These are phyloP conservation scores for Melanchra persicariae DNA, from an alignment of 2,888 invertebrate genomes.

Conservation along the genomic window DNA sequence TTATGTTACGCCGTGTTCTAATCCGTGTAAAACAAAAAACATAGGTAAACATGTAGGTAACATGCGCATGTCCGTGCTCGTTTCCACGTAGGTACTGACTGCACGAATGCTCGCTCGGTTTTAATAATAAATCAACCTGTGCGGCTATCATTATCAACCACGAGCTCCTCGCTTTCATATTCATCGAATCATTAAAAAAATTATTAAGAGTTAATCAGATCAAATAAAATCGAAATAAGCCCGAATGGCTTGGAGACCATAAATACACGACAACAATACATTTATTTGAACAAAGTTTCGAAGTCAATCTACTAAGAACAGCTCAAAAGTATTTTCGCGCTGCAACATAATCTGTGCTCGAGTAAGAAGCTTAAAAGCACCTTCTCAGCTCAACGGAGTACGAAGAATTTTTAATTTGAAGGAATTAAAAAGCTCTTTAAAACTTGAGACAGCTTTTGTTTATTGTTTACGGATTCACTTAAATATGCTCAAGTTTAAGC, in stretches of 20 bases:
- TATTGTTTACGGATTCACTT: constrained; percentile 40
- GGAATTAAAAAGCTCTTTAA: constrained; percentile 39
- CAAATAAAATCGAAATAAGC: neutral
- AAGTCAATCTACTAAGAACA: neutral
- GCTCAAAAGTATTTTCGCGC: constrained; percentile 15
- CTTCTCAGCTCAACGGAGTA: constrained; percentile 11
- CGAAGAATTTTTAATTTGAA: constrained; percentile 53
- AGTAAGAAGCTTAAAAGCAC: constrained; percentile 39
- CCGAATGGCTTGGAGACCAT: neutral
- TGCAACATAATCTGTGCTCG: neutral
- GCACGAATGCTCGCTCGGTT: too few species aligned
- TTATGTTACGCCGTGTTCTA: too few species aligned
- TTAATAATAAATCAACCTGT: too few species aligned
- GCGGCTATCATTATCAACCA: too few species aligned
- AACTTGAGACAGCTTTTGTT: constrained; percentile 29
- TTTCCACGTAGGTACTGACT: too few species aligned
- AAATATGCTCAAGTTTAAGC: constrained; percentile 7
- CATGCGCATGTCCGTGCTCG: too few species aligned
- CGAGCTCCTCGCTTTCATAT: too few species aligned
- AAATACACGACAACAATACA: neutral
- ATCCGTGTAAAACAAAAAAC: too few species aligned
- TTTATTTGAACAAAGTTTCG: neutral
- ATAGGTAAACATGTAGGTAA: too few species aligned
- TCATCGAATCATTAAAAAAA: too few species aligned
- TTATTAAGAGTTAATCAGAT: neutral